Base-by-base conservation (phyloP, 2,797 vertebrate species). In the Ciconia nigra region DNA sequence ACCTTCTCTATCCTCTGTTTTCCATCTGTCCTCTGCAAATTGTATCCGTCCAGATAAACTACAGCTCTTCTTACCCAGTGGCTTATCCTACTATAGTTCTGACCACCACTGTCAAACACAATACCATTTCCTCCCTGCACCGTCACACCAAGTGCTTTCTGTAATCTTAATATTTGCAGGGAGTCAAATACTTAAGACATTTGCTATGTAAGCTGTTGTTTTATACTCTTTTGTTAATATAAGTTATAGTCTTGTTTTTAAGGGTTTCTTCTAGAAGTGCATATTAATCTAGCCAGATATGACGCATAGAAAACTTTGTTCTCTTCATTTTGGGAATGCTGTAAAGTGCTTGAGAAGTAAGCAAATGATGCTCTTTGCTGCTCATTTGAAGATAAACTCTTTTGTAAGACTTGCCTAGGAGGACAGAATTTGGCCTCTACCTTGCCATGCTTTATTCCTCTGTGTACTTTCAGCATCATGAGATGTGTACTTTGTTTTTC, bases 401-500 rank as follows among this genome's bases (percentile, higher is more conserved):
- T 65, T 83, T 24, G 5, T 69, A 54, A 62, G 61, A 37, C 59
- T 63, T 77, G 24, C 49, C 33, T 37, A 55, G n/a, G 52, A 85
- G 35, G 49, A 54, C 35, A 79, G 41, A 76, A 55, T 86, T 93
- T 93, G 83, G 69, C 62, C 77, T 2, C 4, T 95, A 14, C 21
- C 63, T 88, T 94, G 39, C 54, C 14, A 14, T 65, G 35, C 39
- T 90, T 89, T 93, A 51, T 88, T 93, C 80, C 20, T 89, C 84
- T 86, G 35, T 92, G 52, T 91, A 72, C 61, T 88, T 94, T 54
- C 49, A 86, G 22, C 19, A 83, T 62, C 25, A 65, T 31, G 71
- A 87, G 39, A 83, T 83, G 18, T 69, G 44, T 72, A 46, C 72
- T 96, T 97, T 93, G 69, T 81, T 95, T 95, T 76, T 87, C 55